phyloP scores from a whole-genome alignment of 2,113 vertebrate species.

The Indicator maculatus region DNA sequence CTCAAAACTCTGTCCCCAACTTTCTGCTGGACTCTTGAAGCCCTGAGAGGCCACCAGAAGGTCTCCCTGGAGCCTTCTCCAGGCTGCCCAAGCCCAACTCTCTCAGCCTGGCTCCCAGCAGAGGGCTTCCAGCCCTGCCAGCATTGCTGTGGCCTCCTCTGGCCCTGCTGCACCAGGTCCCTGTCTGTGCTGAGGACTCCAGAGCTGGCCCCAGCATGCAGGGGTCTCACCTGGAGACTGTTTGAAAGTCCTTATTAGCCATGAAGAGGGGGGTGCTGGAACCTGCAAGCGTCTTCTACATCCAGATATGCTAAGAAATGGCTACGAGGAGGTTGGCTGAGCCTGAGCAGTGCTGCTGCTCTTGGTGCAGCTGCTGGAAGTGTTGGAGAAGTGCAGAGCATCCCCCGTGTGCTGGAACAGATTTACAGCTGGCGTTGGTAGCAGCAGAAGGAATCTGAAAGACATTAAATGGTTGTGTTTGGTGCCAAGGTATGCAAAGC shows the following conservation, averaged over 20 bases:
- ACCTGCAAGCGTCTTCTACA: not conserved
- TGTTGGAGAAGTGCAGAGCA: not conserved
- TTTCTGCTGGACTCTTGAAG: not conserved
- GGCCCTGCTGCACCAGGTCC: not conserved
- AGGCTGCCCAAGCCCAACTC: not conserved
- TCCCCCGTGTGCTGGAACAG: not conserved
- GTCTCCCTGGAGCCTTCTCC: not conserved
- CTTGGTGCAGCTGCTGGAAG: not conserved
- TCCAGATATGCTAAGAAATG: not conserved
- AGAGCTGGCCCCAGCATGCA: not conserved
- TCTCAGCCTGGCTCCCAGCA: not conserved
- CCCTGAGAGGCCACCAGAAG: not conserved
- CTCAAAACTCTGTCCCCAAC: not conserved
- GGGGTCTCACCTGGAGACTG: not conserved
- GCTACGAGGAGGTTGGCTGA: not conserved
- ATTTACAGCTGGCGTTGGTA: not conserved
- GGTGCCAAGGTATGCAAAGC: slow-evolving; percentile 13
- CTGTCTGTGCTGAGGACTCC: not conserved
- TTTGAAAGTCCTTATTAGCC: not conserved
- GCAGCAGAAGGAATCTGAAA: not conserved
- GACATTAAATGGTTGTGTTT: not conserved
- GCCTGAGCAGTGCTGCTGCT: not conserved
- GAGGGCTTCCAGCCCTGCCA: not conserved
- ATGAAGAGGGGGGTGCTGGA: accelerated
- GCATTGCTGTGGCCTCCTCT: not conserved